Conservation (phyloP, 2,888 invertebrate genomes). For the Acronicta psi region DNA sequence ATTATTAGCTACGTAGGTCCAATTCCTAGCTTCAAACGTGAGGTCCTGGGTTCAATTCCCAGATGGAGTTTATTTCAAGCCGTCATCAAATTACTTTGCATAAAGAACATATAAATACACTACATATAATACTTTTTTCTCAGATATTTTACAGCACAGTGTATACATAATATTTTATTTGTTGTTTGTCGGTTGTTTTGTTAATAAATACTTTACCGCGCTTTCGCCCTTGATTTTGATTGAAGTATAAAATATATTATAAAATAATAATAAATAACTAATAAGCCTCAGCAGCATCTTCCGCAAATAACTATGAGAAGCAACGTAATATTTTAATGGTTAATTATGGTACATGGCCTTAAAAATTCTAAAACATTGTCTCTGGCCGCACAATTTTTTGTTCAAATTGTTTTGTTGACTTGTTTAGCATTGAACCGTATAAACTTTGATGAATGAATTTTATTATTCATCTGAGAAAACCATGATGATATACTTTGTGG, state of each 20-base stretch:
- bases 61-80: no score
- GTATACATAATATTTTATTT: no score
- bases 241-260: conserved; percentile 15
- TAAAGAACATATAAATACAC: no score
- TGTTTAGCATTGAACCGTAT: conserved; percentile 1
- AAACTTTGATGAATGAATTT: no score
- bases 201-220: not conserved
- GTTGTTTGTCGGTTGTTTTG: conserved; percentile 3
- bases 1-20: no score
- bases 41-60: no score
- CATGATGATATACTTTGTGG: no score
- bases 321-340: conserved; percentile 25
- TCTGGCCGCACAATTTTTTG: conserved; percentile 1
- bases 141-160: not conserved
- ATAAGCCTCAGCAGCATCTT: conserved; percentile 32
- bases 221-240: conserved; percentile 34
- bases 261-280: no score
- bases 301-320: conserved; percentile 38
- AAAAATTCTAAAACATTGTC: conserved; percentile 8
- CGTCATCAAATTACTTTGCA: no score
- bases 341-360: conserved; percentile 31
- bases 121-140: no score
- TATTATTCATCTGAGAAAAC: no score
- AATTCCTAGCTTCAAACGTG: no score
- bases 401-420: conserved; percentile 12